A percentile compares a stretch with the other conserved stretches of the same genome.
These are phyloP conservation scores for Pagrus major DNA, from an alignment of 2,113 vertebrate species.

Conservation along the genomic window DNA sequence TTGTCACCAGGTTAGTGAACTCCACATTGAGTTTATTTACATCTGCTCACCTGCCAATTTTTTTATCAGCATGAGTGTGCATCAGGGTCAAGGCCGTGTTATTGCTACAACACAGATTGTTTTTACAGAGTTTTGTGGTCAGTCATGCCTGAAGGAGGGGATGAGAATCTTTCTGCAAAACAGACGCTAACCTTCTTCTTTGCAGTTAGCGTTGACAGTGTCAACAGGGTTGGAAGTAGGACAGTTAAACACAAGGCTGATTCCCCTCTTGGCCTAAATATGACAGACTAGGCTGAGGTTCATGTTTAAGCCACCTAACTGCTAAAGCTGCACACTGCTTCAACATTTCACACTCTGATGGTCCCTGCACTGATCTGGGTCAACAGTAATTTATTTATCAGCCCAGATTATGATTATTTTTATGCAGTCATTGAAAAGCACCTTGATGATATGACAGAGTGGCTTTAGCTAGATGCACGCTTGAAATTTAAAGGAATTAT, in stretches of 20 bases:
- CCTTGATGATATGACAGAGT: neutral
- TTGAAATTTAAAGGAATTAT: neutral
- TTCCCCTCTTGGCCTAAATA: slow-evolving; percentile 16
- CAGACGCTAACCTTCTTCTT: slow-evolving; percentile 37
- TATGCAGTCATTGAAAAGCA: slow-evolving; percentile 9
- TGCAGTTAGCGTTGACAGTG: slow-evolving; percentile 41
- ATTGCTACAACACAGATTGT: slow-evolving; percentile 65
- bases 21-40: slow-evolving; percentile 59
- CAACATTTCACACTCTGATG: slow-evolving; percentile 45
- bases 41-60: slow-evolving; percentile 28
- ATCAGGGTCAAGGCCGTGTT: slow-evolving; percentile 63
- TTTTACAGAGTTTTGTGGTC: slow-evolving; percentile 54
- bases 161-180: slow-evolving; percentile 41
- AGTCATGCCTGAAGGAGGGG: slow-evolving; percentile 53
- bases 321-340: slow-evolving; percentile 28
- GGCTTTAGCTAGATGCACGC: neutral
- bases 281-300: slow-evolving; percentile 25
- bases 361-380: neutral
- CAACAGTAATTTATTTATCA: slow-evolving; percentile 40
- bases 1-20: slow-evolving; percentile 50
- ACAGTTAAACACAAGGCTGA: slow-evolving; percentile 29
- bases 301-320: slow-evolving; percentile 67
- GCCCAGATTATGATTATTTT: neutral
- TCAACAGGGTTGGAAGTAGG: slow-evolving; percentile 62
- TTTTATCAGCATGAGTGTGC: slow-evolving; percentile 31